Base-by-base conservation (phyloP, 2,113 vertebrate species). In the Pseudonaja textilis region DNA sequence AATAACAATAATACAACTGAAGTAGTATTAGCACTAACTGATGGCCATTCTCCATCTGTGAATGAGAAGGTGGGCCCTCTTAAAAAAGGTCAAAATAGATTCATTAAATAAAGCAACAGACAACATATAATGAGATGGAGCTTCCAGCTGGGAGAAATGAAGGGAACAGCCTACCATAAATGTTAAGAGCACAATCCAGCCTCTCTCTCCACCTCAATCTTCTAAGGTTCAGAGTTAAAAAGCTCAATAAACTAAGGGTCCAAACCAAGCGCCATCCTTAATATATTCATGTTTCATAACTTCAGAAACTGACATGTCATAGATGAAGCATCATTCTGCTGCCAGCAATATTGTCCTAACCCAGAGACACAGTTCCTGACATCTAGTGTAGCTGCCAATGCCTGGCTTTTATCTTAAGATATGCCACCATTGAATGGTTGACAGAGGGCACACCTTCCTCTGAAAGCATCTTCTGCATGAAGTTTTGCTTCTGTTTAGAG, bases 1-100 rank as follows among this genome's bases (percentile, higher is more conserved):
- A 93, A 91, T 93, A 54, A 91, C 90, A 91, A 94, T 91, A 93
- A 90, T 88, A 86, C 10, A 94, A 96, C 96, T 93, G 89, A 95
- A 93, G 94, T 92, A 91, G 34, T 93, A 94, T 91, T 34, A 34
- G 91, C 29, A n/a, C 39, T 90, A 92, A 86, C 45, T 94, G 89
- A 95, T 93, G 96, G 91, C 88, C 93, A 57, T 93, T 94, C 91
- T 93, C 95, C 91, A 95, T 5, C 81, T 91, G 0, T 56, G 85
- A 2, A n/a, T 92, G 54, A 4, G 54, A 89, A 69, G 64, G 39
- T 34, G 25, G 64, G 42, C 26, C 39, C 29, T 59, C 64, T 89
- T 29, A 85, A 47, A 25, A 91, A 88, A 88, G 3, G n/a, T 14
- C 87, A 85, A 89, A 92, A 85, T 92, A 85, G 55, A n/a, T 92